Base-by-base conservation (phyloP, 1,140 invertebrate genomes). In the Gonatopus flavifemur region DNA sequence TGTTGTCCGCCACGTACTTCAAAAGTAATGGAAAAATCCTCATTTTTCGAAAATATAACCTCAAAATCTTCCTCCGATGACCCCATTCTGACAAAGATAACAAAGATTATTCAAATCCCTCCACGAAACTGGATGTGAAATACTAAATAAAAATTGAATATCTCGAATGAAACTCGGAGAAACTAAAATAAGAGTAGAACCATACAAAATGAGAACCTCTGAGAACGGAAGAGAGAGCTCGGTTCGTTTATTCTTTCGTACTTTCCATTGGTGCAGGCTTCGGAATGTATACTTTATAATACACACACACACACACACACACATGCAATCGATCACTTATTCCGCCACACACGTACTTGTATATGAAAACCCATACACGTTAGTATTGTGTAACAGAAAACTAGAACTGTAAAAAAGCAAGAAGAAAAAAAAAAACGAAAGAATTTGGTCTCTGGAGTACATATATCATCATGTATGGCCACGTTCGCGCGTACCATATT, bases 161-260 rank as follows among this genome's bases (percentile, higher is more conserved):
- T n/a, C n/a, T n/a, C n/a, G n/a, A n/a, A n/a, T n/a, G n/a, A n/a
- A n/a, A n/a, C n/a, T n/a, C n/a, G n/a, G n/a, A n/a, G n/a, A n/a
- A n/a, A n/a, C n/a, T n/a, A n/a, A n/a, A n/a, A n/a, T n/a, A n/a
- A n/a, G n/a, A n/a, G n/a, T n/a, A n/a, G n/a, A n/a, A n/a, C n/a
- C n/a, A n/a, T n/a, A n/a, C n/a, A n/a, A n/a, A 31, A 58, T 62
- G 62, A 64, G 62, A 60, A 64, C 58, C 58, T 12, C 59, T 49
- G 43, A n/a, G n/a, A n/a, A n/a, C 45, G 39, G 51, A 64, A 58
- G 62, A 64, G 62, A 65, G 62, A 65, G 62, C 52, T 41, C 58
- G 56, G 48, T 53, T 38, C 40, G n/a, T n/a, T n/a, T n/a, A n/a
- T 33, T 33, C 36, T 40, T 45, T 24, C 33, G 45, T 31, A 36